Conservation (phyloP, 2,888 invertebrate genomes). For the Pinctada fucata region DNA sequence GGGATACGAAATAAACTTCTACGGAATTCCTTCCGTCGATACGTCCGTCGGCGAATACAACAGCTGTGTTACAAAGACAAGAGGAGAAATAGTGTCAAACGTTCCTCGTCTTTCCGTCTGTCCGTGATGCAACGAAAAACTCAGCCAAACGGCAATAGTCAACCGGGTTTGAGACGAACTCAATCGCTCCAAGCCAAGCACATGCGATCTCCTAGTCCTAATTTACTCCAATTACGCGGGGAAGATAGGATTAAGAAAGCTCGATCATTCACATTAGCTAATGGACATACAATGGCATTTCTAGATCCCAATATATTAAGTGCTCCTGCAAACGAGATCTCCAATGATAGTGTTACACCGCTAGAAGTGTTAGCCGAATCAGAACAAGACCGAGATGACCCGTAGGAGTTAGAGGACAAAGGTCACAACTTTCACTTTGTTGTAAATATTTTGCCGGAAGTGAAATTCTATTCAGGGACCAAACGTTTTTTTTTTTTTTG, state of each 20-base stretch:
- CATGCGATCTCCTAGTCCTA: slow-evolving; percentile 21
- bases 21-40: slow-evolving; percentile 65
- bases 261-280: slow-evolving; percentile 32
- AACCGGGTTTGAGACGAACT: slow-evolving; percentile 29
- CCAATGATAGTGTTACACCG: slow-evolving; percentile 14
- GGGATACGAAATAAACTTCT: slow-evolving; percentile 69
- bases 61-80: slow-evolving; percentile 63
- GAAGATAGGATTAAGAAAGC: slow-evolving; percentile 31
- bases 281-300: slow-evolving; percentile 23
- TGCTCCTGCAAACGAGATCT: slow-evolving; percentile 13
- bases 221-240: slow-evolving; percentile 12
- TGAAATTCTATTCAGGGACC: too few species aligned
- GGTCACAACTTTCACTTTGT: too few species aligned
- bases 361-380: neutral
- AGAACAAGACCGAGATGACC: too few species aligned
- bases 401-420: too few species aligned
- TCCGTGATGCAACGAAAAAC: slow-evolving; percentile 34
- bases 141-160: slow-evolving; percentile 34
- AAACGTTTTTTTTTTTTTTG: too few species aligned
- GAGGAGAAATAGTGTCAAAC: slow-evolving; percentile 60
- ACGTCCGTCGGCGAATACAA: slow-evolving; percentile 58
- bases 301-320: neutral
- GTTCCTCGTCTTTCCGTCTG: slow-evolving; percentile 50
- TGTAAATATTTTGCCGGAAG: too few species aligned
- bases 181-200: slow-evolving; percentile 38